Conservation (phyloP, 2,888 invertebrate genomes). For the Polyommatus icarus region DNA sequence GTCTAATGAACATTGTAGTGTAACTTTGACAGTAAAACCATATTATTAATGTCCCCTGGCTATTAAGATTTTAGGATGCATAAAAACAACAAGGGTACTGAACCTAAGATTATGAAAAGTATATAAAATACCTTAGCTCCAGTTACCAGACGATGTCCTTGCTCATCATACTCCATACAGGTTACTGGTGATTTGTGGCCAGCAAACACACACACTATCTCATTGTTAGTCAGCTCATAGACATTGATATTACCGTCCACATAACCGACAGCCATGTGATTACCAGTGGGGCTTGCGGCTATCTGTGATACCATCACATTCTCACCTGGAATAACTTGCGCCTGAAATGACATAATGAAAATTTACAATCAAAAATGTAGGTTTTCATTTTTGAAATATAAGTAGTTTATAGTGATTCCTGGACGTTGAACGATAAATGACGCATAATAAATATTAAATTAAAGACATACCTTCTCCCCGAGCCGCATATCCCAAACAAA, state of each 20-base stretch:
- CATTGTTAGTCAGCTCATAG: conserved; percentile 87
- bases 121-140: conserved; percentile 86
- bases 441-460: background rate
- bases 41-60: too few species aligned
- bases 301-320: conserved; percentile 89
- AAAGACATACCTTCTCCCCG: conserved; percentile 84
- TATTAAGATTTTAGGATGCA: too few species aligned
- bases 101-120: too few species aligned
- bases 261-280: conserved; percentile 94
- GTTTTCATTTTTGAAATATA: too few species aligned
- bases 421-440: background rate
- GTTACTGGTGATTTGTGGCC: conserved; percentile 94
- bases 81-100: too few species aligned
- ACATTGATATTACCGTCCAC: conserved; percentile 92
- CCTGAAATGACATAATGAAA: conserved; percentile 76
- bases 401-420: too few species aligned
- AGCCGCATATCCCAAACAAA: conserved; percentile 96
- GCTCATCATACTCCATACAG: conserved; percentile 88
- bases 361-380: too few species aligned
- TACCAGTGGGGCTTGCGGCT: conserved; percentile 86
- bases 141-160: conserved; percentile 92
- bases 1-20: too few species aligned
- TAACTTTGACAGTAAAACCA: too few species aligned
- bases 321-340: conserved; percentile 89
- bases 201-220: conserved; percentile 85